Percentiles rank a stretch among this genome's conserved stretches.
phyloP scores from a whole-genome alignment of 2,888 invertebrate genomes.

The Oxyteleia sp. region DNA sequence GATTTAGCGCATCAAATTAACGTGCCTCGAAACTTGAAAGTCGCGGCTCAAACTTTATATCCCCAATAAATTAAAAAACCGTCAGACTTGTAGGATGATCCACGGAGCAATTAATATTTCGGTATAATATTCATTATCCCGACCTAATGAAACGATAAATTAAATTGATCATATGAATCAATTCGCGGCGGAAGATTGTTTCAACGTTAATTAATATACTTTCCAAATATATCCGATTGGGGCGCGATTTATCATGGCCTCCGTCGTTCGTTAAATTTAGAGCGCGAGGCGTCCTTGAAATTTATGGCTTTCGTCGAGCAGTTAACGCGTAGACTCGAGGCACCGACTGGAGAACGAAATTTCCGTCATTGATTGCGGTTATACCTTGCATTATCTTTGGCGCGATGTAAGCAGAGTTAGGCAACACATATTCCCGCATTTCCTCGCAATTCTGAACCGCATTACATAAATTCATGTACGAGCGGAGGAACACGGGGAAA shows the following conservation, averaged over 20 bases:
- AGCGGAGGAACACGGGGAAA: conserved; percentile 76
- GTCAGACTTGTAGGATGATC: conserved; percentile 1
- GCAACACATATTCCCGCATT: conserved; percentile 81
- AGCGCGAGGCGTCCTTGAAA: conserved; percentile 55
- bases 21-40: not conserved
- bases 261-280: conserved; percentile 58
- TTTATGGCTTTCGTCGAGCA: conserved; percentile 67
- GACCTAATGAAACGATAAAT: conserved; percentile 52
- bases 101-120: conserved; percentile 32
- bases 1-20: too few species aligned
- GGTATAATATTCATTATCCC: conserved; percentile 44
- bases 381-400: conserved; percentile 80
- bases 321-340: conserved; percentile 47
- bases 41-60: conserved; percentile 1
- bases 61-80: conserved; percentile 23
- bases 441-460: conserved; percentile 84
- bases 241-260: conserved; percentile 59
- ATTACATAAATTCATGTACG: conserved; percentile 85
- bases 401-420: conserved; percentile 70
- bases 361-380: conserved; percentile 82
- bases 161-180: conserved; percentile 57
- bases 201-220: conserved; percentile 65
- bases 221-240: conserved; percentile 64
- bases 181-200: conserved; percentile 55
- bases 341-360: conserved; percentile 77